These are phyloP conservation scores for Ailurus styani DNA, from an alignment of 2,113 vertebrate species.

Conservation along the genomic window DNA sequence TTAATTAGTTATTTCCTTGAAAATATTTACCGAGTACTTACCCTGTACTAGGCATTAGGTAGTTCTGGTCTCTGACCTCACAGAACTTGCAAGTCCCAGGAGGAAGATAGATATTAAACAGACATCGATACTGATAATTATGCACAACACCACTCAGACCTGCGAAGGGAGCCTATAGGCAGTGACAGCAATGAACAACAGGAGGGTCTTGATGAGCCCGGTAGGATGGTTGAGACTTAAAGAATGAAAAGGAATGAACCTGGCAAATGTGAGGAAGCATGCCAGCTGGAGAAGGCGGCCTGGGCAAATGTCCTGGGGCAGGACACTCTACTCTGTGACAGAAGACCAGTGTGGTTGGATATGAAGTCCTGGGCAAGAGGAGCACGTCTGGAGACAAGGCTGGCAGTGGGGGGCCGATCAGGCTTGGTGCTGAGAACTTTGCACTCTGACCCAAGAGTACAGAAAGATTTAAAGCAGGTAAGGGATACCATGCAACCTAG, in stretches of 20 bases:
- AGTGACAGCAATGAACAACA: rapidly evolving
- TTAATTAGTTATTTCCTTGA: not conserved
- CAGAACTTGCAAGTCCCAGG: not conserved
- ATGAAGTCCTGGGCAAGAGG: not conserved
- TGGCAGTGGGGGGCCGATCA: rapidly evolving
- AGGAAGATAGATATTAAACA: not conserved
- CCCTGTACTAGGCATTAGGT: not conserved
- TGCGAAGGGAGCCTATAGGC: not conserved
- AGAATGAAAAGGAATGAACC: not conserved
- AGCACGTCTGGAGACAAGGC: rapidly evolving
- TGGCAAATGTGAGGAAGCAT: not conserved
- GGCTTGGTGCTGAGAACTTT: not conserved
- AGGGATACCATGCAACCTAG: not conserved
- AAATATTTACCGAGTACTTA: not conserved
- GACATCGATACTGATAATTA: not conserved
- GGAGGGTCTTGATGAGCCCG: not conserved
- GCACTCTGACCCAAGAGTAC: not conserved
- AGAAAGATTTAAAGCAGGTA: not conserved
- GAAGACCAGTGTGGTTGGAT: not conserved
- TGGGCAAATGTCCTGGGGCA: not conserved
- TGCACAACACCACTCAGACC: not conserved
- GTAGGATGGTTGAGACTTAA: not conserved
- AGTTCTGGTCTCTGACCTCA: not conserved
- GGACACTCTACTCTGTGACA: not conserved
- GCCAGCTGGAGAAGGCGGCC: not conserved